Evolutionary conservation across 2,888 invertebrate genomes (phyloP), one percentile per base, ranked within the genome.

Genomic region (Panopea generosa): DNA sequence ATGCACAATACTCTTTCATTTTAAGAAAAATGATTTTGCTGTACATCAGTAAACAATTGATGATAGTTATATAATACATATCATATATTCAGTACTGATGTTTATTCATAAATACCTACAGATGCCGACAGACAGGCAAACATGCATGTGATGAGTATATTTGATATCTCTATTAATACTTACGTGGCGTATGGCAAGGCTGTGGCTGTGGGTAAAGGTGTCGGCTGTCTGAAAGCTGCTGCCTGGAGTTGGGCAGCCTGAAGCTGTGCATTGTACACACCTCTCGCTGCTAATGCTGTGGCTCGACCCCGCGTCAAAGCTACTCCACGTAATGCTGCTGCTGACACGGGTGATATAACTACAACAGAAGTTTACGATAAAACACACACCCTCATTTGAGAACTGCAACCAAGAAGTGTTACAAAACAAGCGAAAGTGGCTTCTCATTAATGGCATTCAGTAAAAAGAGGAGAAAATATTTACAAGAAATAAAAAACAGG

Each of bases 161-260:
- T n/a, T n/a, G n/a, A n/a, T n/a, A n/a, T n/a, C n/a, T n/a, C n/a
- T n/a, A n/a, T n/a, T n/a, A n/a, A 16, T 95, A 96, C 96, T 96
- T 95, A 96, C 96, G 96, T 96, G 93, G 97, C 95, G 94, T 97
- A 97, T 92, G 97, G 97, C 90, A 92, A 92, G 89, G 96, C 95
- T 92, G 95, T 94, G 90, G 96, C 95, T 49, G 92, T 95, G 92
- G 95, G 95, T 90, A 95, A 92, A 47, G 95, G 95, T 79, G 95
- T 94, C 53, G 95, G 95, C 91, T 95, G 94, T 93, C 93, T 87
- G 33, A 33, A 33, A 4, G 4, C 6, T 26, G 74, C 75, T n/a
- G 81, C 80, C 60, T 80, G 80, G 27, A 80, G 66, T 91, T 95
- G 95, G 85, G 95, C 95, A 4, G 45, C 45, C 33, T 33, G 33